These are phyloP conservation scores for Lepilemur septentrionalis DNA, from an alignment of 2,797 vertebrate species.

Conservation along the genomic window DNA sequence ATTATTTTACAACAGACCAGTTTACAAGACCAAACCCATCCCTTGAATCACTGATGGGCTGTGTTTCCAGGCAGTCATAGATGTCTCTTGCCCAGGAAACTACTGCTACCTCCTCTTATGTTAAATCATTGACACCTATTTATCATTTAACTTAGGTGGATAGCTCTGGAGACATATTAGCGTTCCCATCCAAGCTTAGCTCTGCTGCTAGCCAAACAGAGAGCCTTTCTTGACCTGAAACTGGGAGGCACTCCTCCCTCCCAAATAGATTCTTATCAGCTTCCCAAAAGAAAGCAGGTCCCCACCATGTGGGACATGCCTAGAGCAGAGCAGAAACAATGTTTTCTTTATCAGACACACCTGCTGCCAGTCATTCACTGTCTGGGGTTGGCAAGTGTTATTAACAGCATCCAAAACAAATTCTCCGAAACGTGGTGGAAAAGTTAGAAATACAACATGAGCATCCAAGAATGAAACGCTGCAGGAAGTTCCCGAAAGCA, in stretches of 20 bases:
- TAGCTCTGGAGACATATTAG: neutral
- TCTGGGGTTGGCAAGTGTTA: neutral
- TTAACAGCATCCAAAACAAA: constrained; percentile 19
- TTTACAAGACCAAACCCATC: neutral
- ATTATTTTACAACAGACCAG: neutral
- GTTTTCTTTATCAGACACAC: constrained; percentile 53
- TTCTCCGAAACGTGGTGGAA: neutral
- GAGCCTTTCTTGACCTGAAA: neutral
- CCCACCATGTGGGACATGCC: neutral
- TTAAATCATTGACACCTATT: neutral
- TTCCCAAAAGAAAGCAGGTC: constrained; percentile 36
- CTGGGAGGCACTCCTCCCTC: neutral
- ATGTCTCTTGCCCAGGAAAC: neutral
- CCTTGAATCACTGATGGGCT: neutral
- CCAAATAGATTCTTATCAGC: constrained; percentile 17
- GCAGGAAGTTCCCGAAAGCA: neutral
- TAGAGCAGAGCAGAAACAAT: constrained; percentile 38
- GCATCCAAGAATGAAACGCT: neutral
- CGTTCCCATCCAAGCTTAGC: neutral
- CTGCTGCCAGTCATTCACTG: neutral
- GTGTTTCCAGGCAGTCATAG: neutral
- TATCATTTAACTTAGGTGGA: neutral
- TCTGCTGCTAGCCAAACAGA: neutral
- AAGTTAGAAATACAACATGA: neutral
- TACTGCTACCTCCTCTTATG: neutral